phyloP scores from a whole-genome alignment of 2,797 vertebrate genomes.

The Aythya fuligula region DNA sequence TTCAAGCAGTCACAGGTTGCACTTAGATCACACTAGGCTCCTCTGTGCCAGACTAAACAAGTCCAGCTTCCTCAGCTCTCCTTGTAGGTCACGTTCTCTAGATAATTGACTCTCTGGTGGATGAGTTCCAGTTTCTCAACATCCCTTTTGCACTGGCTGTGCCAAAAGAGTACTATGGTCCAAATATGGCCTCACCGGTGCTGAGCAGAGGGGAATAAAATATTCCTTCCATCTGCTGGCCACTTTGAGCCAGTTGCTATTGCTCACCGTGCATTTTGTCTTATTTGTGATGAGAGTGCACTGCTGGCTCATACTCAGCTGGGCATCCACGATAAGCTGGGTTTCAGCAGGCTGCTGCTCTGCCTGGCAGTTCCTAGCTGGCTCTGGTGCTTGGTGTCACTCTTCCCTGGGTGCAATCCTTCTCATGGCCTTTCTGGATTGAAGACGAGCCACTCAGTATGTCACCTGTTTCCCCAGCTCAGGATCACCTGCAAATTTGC shows the following conservation, averaged over 20 bases:
- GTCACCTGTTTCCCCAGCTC: neutral
- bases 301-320: neutral
- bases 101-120: neutral
- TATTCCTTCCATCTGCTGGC: neutral
- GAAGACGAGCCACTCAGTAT: neutral
- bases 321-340: neutral
- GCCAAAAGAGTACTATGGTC: neutral
- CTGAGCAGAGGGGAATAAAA: neutral
- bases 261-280: neutral
- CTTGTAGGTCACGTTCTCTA: neutral
- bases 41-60: neutral
- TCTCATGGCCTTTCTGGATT: neutral
- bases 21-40: neutral
- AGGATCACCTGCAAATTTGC: neutral
- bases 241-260: neutral
- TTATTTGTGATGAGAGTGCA: neutral
- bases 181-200: neutral
- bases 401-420: neutral
- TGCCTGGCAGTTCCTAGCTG: neutral
- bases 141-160: neutral
- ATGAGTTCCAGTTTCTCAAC: neutral
- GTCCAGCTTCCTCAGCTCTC: neutral
- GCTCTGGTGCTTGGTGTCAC: neutral
- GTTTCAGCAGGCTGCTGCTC: neutral
- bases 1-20: neutral